Conservation (phyloP, 2,113 vertebrate species). For the Amphilophus citrinellus region DNA sequence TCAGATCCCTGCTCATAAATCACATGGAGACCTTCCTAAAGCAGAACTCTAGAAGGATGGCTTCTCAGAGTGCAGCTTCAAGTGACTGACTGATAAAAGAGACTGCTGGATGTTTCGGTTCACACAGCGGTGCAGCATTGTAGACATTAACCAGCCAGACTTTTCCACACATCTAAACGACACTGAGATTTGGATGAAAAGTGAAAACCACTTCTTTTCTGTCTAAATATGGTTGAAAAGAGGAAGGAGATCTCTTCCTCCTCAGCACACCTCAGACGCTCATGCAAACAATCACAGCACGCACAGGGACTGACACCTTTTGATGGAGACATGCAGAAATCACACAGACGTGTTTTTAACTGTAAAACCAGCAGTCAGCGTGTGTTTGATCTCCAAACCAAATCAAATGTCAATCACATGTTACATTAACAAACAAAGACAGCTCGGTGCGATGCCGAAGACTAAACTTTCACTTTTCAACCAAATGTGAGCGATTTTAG, state of each 20-base stretch:
- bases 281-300: neutral
- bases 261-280: neutral
- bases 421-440: neutral
- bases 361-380: neutral
- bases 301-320: neutral
- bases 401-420: neutral
- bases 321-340: neutral
- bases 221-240: too few species aligned
- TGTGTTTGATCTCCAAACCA: neutral
- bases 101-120: neutral
- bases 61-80: neutral
- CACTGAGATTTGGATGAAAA: neutral
- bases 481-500: too few species aligned
- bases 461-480: neutral
- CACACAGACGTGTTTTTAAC: neutral
- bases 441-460: neutral
- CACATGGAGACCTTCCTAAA: conserved; percentile 13
- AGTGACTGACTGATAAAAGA: neutral
- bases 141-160: neutral
- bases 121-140: neutral
- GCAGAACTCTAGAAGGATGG: neutral
- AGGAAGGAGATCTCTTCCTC: neutral
- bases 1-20: neutral
- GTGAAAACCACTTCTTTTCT: neutral
- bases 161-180: neutral